Evolutionary conservation across 1,140 invertebrate species (phyloP), one percentile per base, ranked within the genome.

Genomic region (Caenorhabditis remanei): DNA sequence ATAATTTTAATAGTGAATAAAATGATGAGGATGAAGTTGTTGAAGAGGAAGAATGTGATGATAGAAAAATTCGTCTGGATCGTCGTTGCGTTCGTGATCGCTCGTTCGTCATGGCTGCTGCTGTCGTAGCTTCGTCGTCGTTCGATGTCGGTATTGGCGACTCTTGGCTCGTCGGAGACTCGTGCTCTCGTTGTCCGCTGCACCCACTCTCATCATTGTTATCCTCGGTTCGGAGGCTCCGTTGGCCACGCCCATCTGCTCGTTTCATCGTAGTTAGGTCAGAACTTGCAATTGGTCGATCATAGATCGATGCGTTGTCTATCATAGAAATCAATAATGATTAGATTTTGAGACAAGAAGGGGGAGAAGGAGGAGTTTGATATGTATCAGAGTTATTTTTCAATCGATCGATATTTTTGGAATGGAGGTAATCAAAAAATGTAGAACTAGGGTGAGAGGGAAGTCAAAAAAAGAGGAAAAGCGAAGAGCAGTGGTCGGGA

Each of bases 141-240:
- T 79, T 79, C 71, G 71, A 79, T 79, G 71, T 79, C 46, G 71
- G 71, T 79, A 79, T 79, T 79, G 71, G 71, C 71, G 71, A 79
- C 46, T 79, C 71, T 71, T 71, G 65, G 65, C 65, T 46, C 71
- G 71, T 79, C 71, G 71, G 71, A 79, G 71, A 79, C 71, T 79
- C 71, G 71, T 79, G 71, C 71, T 79, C 71, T 79, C 71, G 71
- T 50, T 79, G 71, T 53, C 71, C 71, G 71, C 71, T 79, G 71
- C 71, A 79, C 46, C 71, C 71, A 79, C 71, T 79, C 71, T 79
- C 71, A 79, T 79, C 71, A 79, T 79, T 79, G 71, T 79, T 79
- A 79, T 79, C 71, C 67, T 75, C 71, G 46, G 71, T 79, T 79
- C 71, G 43, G 71, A 79, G 46, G 71, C 71, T 79, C 71, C 46